These are phyloP conservation scores for Mola mola DNA, from an alignment of 2,113 vertebrate species.

Conservation along the genomic window DNA sequence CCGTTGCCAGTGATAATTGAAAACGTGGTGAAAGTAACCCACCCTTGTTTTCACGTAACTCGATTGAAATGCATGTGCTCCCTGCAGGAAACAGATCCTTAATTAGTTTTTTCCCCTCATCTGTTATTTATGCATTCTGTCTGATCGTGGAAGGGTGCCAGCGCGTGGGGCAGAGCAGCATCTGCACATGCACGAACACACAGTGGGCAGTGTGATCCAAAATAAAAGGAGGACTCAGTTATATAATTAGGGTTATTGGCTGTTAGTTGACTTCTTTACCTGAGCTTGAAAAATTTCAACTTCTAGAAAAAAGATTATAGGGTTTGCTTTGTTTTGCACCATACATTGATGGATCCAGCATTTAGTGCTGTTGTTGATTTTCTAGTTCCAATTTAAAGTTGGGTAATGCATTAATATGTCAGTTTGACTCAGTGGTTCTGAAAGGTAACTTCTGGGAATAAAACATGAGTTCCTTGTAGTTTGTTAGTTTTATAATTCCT, in stretches of 20 bases:
- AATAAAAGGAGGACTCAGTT: conserved; percentile 1
- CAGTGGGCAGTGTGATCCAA: neutral
- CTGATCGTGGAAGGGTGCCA: conserved; percentile 53
- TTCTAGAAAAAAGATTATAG: conserved; percentile 1
- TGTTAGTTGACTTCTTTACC: conserved; percentile 14
- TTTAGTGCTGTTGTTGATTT: too few relatives aligned
- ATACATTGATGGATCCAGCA: too few relatives aligned
- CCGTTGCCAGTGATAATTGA: conserved; percentile 46
- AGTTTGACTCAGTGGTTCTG: too few relatives aligned
- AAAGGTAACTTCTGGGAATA: too few relatives aligned
- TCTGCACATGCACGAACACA: conserved; percentile 20
- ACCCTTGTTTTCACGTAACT: conserved; percentile 16
- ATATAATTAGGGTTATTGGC: neutral
- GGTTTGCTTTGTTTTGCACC: too few relatives aligned
- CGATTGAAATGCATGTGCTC: conserved; percentile 34
- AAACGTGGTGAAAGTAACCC: conserved; percentile 5
- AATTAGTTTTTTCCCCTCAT: conserved; percentile 61
- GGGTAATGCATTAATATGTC: too few relatives aligned
- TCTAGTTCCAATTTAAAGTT: too few relatives aligned
- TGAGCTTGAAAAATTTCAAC: neutral
- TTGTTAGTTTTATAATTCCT: too few relatives aligned
- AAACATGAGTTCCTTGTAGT: too few relatives aligned
- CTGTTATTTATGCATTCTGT: conserved; percentile 75
- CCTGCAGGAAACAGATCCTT: conserved; percentile 54
- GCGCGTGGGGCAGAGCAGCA: conserved; percentile 36